Base-by-base conservation (phyloP, 2,797 vertebrate species). In the Linurgus olivaceus region DNA sequence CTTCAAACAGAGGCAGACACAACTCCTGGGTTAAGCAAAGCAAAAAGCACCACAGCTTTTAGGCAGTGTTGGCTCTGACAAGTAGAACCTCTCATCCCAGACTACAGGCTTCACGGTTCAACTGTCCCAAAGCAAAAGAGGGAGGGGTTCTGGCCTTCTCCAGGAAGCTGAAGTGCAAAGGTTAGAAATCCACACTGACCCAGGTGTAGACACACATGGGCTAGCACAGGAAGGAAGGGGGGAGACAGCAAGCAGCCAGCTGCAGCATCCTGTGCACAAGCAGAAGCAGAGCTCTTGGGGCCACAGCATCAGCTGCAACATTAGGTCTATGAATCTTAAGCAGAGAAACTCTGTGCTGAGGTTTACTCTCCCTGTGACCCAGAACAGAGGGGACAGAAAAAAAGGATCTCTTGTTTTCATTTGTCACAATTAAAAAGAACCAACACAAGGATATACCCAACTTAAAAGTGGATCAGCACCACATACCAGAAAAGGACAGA, bases 241-340 rank as follows among this genome's bases (percentile, higher is more conserved):
- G 67, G 58, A 57, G 40, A 42, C 17, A 72, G 33, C 14, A 0
- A 0, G 44, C 87, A 71, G 48, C 33, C 59, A 77, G 50, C 66
- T 74, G 70, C 66, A 73, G 65, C 3, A 2, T 61, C 54, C 67
- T 42, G 55, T 6, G 3, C 55, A 47, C 0, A 0, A 66, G 25
- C 40, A 59, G 25, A 44, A n/a, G 31, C 12, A 54, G 31, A 79
- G 40, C 21, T 45, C 47, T 17, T 24, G 21, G 38, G 26, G 63
- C 25, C 82, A 47, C 55, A 54, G 63, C 19, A 70, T 9, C 37
- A 65, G 29, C 19, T 68, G 28, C 71, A 57, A n/a, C 13, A 54
- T 0, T 3, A 6, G 35, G 24, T 21, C 54, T 29, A 24, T 6
- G 31, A 61, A 89, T 40, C 35, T 17, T 28, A 11, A 79, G 33